Evolutionary conservation across 2,113 vertebrate species (phyloP), one percentile per base, ranked within the genome.

Genomic region (Psophia crepitans): DNA sequence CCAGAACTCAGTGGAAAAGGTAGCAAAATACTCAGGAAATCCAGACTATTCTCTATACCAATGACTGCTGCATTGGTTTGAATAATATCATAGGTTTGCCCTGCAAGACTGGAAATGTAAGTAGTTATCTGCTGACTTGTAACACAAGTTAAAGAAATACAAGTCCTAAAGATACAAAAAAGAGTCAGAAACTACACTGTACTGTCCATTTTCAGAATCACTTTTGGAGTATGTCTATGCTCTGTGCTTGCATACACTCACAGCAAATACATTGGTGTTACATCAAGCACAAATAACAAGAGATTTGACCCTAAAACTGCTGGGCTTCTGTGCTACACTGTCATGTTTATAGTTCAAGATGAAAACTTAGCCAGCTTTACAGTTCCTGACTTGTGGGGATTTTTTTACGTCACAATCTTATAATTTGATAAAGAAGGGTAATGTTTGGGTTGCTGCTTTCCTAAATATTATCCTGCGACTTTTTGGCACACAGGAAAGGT

Each of bases 401-500:
- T 87, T 86, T 91, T 48, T 68, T 83, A 9, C 13, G 32, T 83
- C 30, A n/a, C 17, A 41, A 0, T 70, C 49, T 53, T 77, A 44
- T 5, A 6, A 17, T 63, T 86, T 66, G 48, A 41, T 48, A 63
- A 48, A 56, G 81, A 74, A 23, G 28, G 39, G 13, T 84, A 61
- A 61, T 53, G 28, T 87, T 58, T 76, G 44, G 20, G 15, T 53
- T 83, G 17, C 39, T 87, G 4, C 54, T 96, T 65, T 69, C 64
- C 63, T 66, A 39, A 53, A 37, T 77, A 27, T 17, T 75, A 65
- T 58, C 74, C 60, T 74, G n/a, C 3, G 9, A 85, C 79, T 82
- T 98, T 98, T 97, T 98, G 98, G 97, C 97, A 96, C 96, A 97
- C 97, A 96, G 96, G 93, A 96, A 91, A 96, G 60, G 70, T 37